Base-by-base conservation (phyloP, 2,797 vertebrate species). In the Oophaga sylvatica region DNA sequence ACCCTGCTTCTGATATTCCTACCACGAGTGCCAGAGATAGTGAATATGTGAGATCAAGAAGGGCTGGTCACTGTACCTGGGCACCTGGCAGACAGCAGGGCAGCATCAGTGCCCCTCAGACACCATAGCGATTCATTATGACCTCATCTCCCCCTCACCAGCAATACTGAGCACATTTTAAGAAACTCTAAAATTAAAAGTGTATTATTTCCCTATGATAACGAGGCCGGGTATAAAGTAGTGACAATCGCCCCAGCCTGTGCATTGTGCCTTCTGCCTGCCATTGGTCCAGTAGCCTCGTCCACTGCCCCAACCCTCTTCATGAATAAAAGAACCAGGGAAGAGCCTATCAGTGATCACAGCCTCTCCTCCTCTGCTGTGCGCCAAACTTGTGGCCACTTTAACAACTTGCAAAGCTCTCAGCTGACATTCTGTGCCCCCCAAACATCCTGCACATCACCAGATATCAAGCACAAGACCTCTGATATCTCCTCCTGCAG, bases 241-340 rank as follows among this genome's bases (percentile, higher is more conserved):
- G 91, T 92, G 94, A 93, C 90, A 65, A 19, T 57, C 81, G 56
- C 93, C 94, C 92, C 93, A 91, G 84, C 92, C 92, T 91, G 92
- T 73, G 92, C 88, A 81, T 89, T 80, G 88, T 56, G 68, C 86
- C 87, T 90, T 90, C 90, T 90, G 91, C 77, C 90, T 90, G 91
- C 94, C 93, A 96, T 96, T 95, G 95, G 93, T 90, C 83, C 91
- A 89, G 82, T 70, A 86, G 94, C 92, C 93, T 88, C 86, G 92
- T 91, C 94, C 92, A 90, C 93, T 91, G 93, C 95, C 95, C 95
- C 95, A 94, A 94, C 93, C 92, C 93, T 95, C 91, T 94, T 94
- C 94, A 91, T 91, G 94, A 96, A 97, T 97, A 97, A 97, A 97
- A 96, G 97, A 96, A 95, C 91, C 94, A 93, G 90, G 89, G 90